Conservation (phyloP, 2,888 invertebrate genomes). For the Drosophila barbarae region DNA sequence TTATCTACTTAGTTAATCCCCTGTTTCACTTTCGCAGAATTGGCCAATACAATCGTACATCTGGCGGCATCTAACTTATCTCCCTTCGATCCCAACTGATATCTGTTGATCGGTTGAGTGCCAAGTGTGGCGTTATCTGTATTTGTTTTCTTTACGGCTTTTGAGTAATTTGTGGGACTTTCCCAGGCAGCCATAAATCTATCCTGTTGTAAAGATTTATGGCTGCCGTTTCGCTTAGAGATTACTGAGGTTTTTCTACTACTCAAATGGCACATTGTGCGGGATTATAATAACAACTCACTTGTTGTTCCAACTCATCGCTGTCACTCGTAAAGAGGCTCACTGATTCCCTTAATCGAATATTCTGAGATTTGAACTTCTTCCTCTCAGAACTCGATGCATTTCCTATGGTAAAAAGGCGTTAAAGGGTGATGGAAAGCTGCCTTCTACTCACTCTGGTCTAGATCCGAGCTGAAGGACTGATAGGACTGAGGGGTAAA, state of each 20-base stretch:
- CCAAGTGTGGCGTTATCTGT: slow-evolving; percentile 30
- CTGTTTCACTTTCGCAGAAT: not conserved
- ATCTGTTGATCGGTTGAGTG: slow-evolving; percentile 8
- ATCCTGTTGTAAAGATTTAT: slow-evolving; percentile 34
- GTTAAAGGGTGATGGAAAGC: too few relatives aligned
- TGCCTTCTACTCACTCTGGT: not conserved
- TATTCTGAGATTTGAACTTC: not conserved
- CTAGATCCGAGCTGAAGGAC: too few relatives aligned
- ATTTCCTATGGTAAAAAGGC: not conserved
- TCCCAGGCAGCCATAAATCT: slow-evolving; percentile 34
- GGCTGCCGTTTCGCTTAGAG: slow-evolving; percentile 14
- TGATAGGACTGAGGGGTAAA: not conserved
- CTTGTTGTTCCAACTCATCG: not conserved
- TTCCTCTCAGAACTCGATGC: not conserved
- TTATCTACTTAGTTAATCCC: not conserved
- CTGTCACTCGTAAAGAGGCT: not conserved
- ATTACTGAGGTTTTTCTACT: slow-evolving; percentile 28
- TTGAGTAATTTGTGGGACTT: slow-evolving; percentile 33
- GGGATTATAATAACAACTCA: not conserved
- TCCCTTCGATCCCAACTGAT: slow-evolving; percentile 12
- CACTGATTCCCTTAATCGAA: not conserved
- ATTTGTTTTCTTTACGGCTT: slow-evolving; percentile 38
- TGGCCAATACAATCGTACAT: not conserved
- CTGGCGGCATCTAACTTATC: slow-evolving; percentile 18
- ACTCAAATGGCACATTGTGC: not conserved